phyloP scores from a whole-genome alignment of 2,797 vertebrate genomes.

The Hyperoplus immaculatus region DNA sequence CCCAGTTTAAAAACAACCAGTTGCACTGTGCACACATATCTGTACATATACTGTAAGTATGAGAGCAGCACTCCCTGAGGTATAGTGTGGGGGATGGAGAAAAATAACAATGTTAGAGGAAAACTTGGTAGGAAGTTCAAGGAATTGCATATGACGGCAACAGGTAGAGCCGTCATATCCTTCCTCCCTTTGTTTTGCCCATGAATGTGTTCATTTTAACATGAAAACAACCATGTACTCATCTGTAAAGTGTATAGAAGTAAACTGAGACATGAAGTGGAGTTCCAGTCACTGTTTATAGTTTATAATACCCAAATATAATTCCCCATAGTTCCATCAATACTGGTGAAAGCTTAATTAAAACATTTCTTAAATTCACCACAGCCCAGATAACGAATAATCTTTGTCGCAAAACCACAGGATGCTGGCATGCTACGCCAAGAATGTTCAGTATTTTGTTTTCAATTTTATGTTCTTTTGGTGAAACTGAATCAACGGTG shows the following conservation, averaged over 20 bases:
- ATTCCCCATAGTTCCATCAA: background rate
- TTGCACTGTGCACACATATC: no score
- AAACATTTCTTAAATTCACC: constrained; percentile 4
- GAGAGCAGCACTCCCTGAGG: background rate
- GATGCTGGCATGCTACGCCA: background rate
- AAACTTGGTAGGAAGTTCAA: background rate
- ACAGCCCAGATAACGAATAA: background rate
- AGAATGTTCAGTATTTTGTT: background rate
- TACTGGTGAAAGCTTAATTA: background rate
- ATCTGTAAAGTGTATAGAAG: background rate
- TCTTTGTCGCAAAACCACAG: background rate
- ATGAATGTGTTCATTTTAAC: background rate
- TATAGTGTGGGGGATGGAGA: background rate
- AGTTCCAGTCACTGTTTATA: background rate
- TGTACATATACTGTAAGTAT: background rate
- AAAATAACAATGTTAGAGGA: background rate
- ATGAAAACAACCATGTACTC: background rate
- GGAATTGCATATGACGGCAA: background rate
- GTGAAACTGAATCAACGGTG: no score
- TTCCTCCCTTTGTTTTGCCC: background rate
- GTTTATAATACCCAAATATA: background rate
- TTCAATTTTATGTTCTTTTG: background rate
- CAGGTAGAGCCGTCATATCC: background rate
- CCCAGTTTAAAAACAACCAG: background rate
- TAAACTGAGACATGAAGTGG: background rate